phyloP scores from a whole-genome alignment of 2,113 vertebrate genomes.

The Nycticryphes semicollaris region DNA sequence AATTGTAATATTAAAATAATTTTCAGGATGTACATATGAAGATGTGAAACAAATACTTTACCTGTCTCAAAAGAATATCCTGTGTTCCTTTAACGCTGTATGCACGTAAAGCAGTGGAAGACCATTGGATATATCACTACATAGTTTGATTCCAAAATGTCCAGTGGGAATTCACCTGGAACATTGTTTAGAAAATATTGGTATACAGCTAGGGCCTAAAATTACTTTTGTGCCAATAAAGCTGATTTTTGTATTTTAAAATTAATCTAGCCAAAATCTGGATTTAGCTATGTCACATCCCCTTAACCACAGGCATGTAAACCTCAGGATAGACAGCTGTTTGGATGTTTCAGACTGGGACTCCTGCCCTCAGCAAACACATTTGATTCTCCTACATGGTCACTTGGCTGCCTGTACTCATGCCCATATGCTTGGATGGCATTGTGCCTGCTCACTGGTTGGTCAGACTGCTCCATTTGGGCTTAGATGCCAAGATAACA shows the following conservation, averaged over 20 bases:
- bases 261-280: conserved; percentile 61
- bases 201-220: not conserved
- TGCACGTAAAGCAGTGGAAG: not conserved
- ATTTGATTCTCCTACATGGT: conserved; percentile 76
- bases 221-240: conserved; percentile 26
- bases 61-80: not conserved
- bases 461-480: conserved; percentile 39
- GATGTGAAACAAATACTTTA: not conserved
- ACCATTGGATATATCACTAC: not conserved
- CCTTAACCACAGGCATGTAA: conserved; percentile 70
- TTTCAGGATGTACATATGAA: not conserved
- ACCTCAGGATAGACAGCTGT: conserved; percentile 75
- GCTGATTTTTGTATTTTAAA: conserved; percentile 60
- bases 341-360: conserved; percentile 72
- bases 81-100: not conserved
- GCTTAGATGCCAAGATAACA: conserved; percentile 2
- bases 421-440: conserved; percentile 77
- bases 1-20: not conserved
- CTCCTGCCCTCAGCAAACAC: conserved; percentile 76
- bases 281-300: conserved; percentile 72
- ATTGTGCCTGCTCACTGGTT: conserved; percentile 54
- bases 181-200: not conserved
- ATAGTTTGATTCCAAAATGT: not conserved
- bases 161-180: not conserved
- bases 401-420: conserved; percentile 66